Conservation (phyloP, 2,888 invertebrate genomes). For the Tachina grossa region DNA sequence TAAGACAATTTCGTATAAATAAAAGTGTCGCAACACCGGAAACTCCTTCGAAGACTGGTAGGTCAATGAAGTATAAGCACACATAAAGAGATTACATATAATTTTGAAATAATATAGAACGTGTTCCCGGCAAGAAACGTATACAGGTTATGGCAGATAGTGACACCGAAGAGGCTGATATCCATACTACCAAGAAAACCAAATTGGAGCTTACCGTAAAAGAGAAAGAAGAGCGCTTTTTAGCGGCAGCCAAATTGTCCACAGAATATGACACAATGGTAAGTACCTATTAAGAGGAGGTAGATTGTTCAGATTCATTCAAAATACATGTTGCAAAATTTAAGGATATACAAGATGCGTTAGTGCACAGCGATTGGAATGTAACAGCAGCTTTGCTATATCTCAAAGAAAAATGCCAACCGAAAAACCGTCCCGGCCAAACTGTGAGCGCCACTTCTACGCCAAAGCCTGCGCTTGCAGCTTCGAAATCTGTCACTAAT, state of each 20-base stretch:
- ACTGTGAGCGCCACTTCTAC: constrained; percentile 16
- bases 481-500: constrained; percentile 67
- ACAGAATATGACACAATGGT: constrained; percentile 82
- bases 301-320: too few species aligned
- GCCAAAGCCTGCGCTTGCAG: constrained; percentile 10
- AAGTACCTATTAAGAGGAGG: constrained; percentile 52
- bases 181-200: constrained; percentile 77
- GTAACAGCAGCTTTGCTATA: constrained; percentile 80
- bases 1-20: constrained; percentile 80
- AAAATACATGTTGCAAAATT: background rate
- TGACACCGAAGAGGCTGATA: constrained; percentile 80
- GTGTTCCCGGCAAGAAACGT: constrained; percentile 82
- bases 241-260: constrained; percentile 80
- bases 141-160: constrained; percentile 81
- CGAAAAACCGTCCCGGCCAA: constrained; percentile 72
- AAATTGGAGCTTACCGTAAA: constrained; percentile 79
- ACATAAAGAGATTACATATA: background rate
- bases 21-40: constrained; percentile 73
- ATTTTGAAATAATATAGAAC: constrained; percentile 74
- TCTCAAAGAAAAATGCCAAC: constrained; percentile 78
- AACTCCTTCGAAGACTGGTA: constrained; percentile 74
- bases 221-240: constrained; percentile 81
- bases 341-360: constrained; percentile 83
- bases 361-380: constrained; percentile 82
- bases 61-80: constrained; percentile 31